Conservation (phyloP, 2,113 vertebrate species). For the Pycnonotus jocosus region DNA sequence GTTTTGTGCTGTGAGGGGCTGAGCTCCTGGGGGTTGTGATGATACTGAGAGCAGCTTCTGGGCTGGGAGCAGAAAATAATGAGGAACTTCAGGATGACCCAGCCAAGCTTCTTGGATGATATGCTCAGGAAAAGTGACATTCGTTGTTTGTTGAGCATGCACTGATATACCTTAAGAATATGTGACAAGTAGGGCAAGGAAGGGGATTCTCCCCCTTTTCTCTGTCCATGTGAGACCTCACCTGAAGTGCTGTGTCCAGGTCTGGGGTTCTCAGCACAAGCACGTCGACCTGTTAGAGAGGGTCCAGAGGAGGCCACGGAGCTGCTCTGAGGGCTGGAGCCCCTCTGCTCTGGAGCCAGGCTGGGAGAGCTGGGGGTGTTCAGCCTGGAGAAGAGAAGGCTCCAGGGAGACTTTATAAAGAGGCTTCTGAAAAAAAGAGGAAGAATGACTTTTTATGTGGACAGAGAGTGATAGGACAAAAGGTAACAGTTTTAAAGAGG, state of each 20-base stretch:
- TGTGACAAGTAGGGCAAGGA: background rate
- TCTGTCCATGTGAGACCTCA: background rate
- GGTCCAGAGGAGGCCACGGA: background rate
- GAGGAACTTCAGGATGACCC: background rate
- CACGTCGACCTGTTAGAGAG: background rate
- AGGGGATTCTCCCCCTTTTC: background rate
- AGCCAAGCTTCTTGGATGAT: background rate
- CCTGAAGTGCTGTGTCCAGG: background rate
- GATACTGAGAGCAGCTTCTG: background rate
- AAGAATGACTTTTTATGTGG: background rate
- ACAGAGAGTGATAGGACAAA: background rate
- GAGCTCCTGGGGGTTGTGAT: background rate
- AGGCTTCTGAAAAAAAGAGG: background rate
- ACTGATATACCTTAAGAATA: background rate
- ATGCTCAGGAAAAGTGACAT: accelerated
- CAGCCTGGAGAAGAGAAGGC: background rate
- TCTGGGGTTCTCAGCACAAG: background rate
- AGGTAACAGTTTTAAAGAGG: background rate
- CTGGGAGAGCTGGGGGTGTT: background rate
- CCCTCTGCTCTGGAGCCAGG: background rate
- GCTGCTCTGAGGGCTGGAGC: background rate
- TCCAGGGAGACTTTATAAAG: background rate
- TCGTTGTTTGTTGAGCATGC: background rate
- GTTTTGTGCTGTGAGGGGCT: background rate
- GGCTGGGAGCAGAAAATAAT: background rate